Evolutionary conservation across 1,140 invertebrate species (phyloP), one percentile per base, ranked within the genome.

Genomic region (Anoplophora glabripennis): DNA sequence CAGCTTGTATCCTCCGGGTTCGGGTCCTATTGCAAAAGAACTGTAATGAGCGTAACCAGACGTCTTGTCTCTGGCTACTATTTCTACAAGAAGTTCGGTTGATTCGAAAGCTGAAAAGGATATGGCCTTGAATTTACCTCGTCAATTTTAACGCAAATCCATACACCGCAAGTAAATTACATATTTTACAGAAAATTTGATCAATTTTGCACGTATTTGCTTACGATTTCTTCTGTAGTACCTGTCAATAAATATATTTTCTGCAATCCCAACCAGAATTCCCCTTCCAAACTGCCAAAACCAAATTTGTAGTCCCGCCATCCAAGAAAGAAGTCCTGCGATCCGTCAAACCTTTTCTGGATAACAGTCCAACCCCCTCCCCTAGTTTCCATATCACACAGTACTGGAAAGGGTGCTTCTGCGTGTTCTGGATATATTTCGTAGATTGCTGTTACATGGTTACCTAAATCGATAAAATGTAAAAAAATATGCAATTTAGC

Each of bases 331-430:
- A 88, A 88, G 60, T 84, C 83, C 59, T 84, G 78, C 3, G 80
- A 76, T 0, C 85, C 86, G 53, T 84, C 80, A 51, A 76, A 80
- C 34, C 86, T 77, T 54, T 82, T 84, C 71, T 86, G 80, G 47
- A 88, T 74, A 52, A 76, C 79, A 35, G 81, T 84, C 86, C 86
- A 88, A 9, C 83, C 84, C 0, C 85, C 84, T 7, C 71, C 53
- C 34, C 63, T 57, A 9, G 79, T 79, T 10, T 76, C 77, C 67
- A 84, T 78, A 28, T 86, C 83, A 66, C 86, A 88, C 14, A 79
- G 75, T 14, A 81, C 84, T 60, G 84, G 82, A 67, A 87, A 85
- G 0, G 84, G 75, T n/a, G 40, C 21, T 8, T 36, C 12, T 35
- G 48, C 63, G 47, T 68, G 15, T 15, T 65, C 46, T 7, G 68